Evolutionary conservation across 37 sponge, comb jelly and placozoan genomes (phyloP).

Genomic region (Amphimedon queenslandica): DNA sequence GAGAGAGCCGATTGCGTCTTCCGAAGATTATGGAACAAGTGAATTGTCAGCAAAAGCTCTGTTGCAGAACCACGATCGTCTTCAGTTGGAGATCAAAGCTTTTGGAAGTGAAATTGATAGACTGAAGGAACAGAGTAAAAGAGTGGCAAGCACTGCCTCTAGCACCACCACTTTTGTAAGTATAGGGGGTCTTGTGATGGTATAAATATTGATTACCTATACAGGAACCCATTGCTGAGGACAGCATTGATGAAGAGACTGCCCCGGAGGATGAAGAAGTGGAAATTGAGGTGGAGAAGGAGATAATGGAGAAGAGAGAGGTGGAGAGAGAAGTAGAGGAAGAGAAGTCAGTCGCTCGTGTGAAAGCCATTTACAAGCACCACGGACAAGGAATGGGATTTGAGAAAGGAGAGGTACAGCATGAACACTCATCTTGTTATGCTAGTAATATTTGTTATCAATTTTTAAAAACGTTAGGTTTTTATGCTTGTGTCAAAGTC

Average conservation of each 20-base stretch:
- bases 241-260: background rate
- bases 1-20: constrained; percentile 79
- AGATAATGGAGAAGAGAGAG: constrained; percentile 63
- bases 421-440: background rate
- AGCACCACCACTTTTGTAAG: constrained; percentile 35
- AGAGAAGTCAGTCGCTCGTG: constrained; percentile 70
- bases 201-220: background rate
- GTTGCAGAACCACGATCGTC: constrained; percentile 70
- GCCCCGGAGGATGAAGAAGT: background rate
- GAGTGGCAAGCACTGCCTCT: constrained; percentile 52
- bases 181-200: background rate
- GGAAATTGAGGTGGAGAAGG: constrained; percentile 76
- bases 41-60: constrained; percentile 75
- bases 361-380: constrained; percentile 69
- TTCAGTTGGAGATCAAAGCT: constrained; percentile 64
- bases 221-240: background rate
- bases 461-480: constrained; percentile 35
- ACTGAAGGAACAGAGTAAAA: constrained; percentile 71
- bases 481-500: constrained; percentile 71
- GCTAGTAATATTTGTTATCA: background rate
- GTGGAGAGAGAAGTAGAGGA: constrained; percentile 69
- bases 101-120: constrained; percentile 77
- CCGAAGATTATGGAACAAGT: constrained; percentile 79
- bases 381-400: constrained; percentile 84
- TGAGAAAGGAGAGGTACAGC: constrained; percentile 78